phyloP scores from a whole-genome alignment of 2,888 invertebrate species.

The Drosophila borealis region DNA sequence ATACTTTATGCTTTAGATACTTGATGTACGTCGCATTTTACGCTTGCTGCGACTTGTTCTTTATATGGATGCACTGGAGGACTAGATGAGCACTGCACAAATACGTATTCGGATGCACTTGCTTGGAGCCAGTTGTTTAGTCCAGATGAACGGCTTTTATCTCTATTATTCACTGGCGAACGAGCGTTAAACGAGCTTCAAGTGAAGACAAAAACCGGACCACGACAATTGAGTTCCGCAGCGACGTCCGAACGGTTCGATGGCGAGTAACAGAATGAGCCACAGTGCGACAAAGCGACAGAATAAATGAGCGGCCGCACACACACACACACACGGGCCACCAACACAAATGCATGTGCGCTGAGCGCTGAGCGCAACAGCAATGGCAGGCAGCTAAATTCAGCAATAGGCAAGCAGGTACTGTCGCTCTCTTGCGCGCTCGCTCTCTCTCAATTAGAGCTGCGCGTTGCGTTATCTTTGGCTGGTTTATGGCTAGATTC shows the following conservation, averaged over 20 bases:
- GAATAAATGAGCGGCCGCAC: conserved; percentile 50
- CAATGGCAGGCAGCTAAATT: conserved; percentile 42
- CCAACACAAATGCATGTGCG: background rate
- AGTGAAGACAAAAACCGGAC: conserved; percentile 37
- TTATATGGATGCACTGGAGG: conserved; percentile 17
- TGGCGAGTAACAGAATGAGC: conserved; percentile 80
- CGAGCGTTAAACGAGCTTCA: conserved; percentile 32
- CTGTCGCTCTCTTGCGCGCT: conserved; percentile 14
- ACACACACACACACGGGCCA: conserved; percentile 1
- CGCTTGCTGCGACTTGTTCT: conserved; percentile 4
- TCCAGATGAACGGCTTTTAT: conserved; percentile 11
- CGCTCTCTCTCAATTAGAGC: conserved; percentile 25
- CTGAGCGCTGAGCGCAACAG: background rate
- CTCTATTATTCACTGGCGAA: conserved; percentile 29
- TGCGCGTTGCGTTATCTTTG: conserved; percentile 38
- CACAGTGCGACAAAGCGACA: conserved; percentile 43
- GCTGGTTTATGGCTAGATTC: conserved; percentile 44
- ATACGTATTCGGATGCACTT: conserved; percentile 18
- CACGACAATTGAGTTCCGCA: conserved; percentile 44
- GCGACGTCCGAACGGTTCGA: conserved; percentile 74
- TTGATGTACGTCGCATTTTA: conserved; percentile 60
- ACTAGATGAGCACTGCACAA: conserved; percentile 29
- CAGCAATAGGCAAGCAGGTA: conserved; percentile 69
- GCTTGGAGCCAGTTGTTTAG: conserved; percentile 16
- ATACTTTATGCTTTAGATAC: background rate